Percentiles rank a stretch among this genome's conserved stretches.
Conservation (phyloP, 1,140 invertebrate genomes). For the Ostrea edulis region DNA sequence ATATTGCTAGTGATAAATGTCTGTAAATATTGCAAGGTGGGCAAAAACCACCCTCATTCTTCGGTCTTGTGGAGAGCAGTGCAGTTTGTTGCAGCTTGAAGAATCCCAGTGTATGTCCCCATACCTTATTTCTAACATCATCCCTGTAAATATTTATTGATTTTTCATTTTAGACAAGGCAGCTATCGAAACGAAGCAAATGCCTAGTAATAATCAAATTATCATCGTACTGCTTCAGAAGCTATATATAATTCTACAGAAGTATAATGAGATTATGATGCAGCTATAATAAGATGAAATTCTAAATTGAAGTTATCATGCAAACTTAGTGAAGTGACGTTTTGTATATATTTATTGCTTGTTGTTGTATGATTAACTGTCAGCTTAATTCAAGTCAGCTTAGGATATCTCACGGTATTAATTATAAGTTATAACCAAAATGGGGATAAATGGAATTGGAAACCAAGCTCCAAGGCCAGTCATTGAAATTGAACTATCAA, state of each 20-base stretch:
- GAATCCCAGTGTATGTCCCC: not conserved
- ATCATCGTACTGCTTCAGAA: not conserved
- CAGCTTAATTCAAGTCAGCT: no score
- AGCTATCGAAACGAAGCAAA: not conserved
- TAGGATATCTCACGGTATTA: no score
- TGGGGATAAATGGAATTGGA: no score
- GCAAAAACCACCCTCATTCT: not conserved
- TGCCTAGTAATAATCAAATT: not conserved
- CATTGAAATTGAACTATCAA: no score
- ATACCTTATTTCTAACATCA: not conserved
- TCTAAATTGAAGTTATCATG: no score
- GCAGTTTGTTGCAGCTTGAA: not conserved
- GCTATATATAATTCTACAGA: not conserved
- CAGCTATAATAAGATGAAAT: no score
- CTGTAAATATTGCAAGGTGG: not conserved
- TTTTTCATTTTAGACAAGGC: not conserved
- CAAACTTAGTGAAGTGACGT: no score
- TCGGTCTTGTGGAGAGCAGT: not conserved
- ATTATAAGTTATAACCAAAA: no score
- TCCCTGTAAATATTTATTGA: not conserved
- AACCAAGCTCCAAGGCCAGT: no score
- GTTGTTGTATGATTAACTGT: no score
- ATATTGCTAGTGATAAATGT: not conserved
- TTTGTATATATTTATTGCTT: no score
- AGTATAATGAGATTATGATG: no score